phyloP scores from a whole-genome alignment of 1,140 invertebrate genomes.

The Neuroterus valhalla region DNA sequence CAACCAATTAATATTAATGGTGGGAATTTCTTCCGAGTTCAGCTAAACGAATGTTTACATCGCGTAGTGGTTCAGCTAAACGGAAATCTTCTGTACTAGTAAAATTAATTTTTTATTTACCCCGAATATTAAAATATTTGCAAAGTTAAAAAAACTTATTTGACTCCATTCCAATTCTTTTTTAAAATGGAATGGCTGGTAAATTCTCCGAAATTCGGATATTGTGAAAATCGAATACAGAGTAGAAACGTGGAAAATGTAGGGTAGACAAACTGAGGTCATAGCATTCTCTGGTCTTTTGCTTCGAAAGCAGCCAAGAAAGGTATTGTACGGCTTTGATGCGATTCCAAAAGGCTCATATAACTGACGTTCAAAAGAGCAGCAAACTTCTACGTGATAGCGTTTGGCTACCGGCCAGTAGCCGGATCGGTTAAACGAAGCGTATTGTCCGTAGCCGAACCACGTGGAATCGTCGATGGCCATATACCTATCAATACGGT shows the following conservation, averaged over 20 bases:
- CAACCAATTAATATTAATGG: no score
- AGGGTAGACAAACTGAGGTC: neutral
- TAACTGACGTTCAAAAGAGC: slow-evolving; percentile 62
- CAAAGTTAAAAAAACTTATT: no score
- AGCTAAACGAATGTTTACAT: no score
- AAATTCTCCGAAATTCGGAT: neutral
- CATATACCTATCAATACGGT: neutral
- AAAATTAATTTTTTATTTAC: no score
- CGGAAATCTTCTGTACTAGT: no score
- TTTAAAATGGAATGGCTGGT: no score
- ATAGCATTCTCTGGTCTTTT: slow-evolving; percentile 38
- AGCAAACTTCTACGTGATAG: slow-evolving; percentile 60
- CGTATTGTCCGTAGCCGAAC: slow-evolving; percentile 55
- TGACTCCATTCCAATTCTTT: no score
- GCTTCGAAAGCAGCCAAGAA: slow-evolving; percentile 9
- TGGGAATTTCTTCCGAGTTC: no score
- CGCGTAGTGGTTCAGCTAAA: no score
- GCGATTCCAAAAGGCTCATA: slow-evolving; percentile 60
- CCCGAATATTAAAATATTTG: no score
- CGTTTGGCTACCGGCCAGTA: slow-evolving; percentile 61
- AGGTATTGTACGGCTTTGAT: slow-evolving; percentile 57
- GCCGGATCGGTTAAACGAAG: slow-evolving; percentile 63
- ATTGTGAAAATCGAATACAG: slow-evolving; percentile 5
- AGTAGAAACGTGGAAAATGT: neutral
- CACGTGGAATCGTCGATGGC: neutral